Evolutionary conservation across 2,113 vertebrate genomes (phyloP).

Genomic region (human): GRCh38 chr1:201470501-201471000

Average conservation of each 20-base stretch:
- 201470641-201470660: fast-evolving
- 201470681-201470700: no score
- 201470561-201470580: background rate
- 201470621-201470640: background rate
- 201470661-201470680: background rate
- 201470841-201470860: background rate
- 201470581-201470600: background rate
- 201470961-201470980: background rate
- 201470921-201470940: background rate
- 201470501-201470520: background rate
- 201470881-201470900: background rate
- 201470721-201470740: background rate
- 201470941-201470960: background rate
- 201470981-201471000: background rate
- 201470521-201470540: background rate
- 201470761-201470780: background rate
- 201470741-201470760: background rate
- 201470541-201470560: background rate
- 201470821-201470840: background rate
- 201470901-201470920: background rate
- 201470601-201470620: background rate
- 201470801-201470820: background rate
- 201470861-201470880: background rate
- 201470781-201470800: background rate
- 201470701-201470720: background rate